Conservation (phyloP, 2,888 invertebrate genomes). For the Sarcophaga rosellei region DNA sequence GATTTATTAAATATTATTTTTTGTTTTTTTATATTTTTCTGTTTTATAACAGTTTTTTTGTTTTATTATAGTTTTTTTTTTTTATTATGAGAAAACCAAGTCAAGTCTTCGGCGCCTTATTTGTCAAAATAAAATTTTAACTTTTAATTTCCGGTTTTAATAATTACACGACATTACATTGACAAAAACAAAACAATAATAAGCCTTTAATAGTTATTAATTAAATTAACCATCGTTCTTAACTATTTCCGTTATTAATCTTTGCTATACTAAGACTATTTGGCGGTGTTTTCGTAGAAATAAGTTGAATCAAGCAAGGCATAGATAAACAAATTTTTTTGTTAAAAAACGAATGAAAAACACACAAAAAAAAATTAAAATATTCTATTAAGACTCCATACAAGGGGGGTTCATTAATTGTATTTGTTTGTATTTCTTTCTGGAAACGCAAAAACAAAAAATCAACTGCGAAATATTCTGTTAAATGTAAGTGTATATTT, state of each 20-base stretch:
- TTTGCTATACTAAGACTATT: constrained; percentile 1
- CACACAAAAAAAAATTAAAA: not conserved
- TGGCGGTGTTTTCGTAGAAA: constrained; percentile 54
- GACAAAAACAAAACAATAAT: not conserved
- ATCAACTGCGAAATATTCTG: not conserved
- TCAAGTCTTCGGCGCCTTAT: no score
- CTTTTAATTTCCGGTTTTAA: no score
- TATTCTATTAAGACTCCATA: not conserved
- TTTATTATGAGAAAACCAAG: no score
- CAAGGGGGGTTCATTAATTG: no score
- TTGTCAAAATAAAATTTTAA: no score
- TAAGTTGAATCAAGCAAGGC: constrained; percentile 25
- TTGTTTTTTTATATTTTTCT: no score
- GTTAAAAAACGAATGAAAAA: not conserved
- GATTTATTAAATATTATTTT: no score
- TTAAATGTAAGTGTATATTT: not conserved
- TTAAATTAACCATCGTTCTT: constrained; percentile 29
- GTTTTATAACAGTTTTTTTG: no score
- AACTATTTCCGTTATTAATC: constrained; percentile 64
- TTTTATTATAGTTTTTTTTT: no score
- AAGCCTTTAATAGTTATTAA: not conserved
- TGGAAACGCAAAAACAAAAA: not conserved
- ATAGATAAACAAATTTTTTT: constrained; percentile 26
- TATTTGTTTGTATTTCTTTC: no score
- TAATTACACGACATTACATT: not conserved